Evolutionary conservation across 1,140 invertebrate species (phyloP).

Genomic region (Papilio machaon): DNA sequence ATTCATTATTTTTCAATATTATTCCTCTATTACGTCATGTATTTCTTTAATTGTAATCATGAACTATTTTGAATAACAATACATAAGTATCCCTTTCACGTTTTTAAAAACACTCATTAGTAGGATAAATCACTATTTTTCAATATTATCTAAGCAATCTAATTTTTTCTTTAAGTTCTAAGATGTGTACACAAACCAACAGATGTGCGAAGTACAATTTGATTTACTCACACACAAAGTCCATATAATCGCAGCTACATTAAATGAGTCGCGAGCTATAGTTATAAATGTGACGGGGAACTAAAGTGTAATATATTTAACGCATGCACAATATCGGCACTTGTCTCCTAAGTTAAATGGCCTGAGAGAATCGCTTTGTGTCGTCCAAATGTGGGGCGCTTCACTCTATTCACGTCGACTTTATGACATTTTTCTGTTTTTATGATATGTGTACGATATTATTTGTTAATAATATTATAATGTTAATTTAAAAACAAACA

Average conservation of each 20-base stretch:
- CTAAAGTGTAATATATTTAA: conserved; percentile 64
- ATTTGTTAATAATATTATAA: neutral
- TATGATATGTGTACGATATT: neutral
- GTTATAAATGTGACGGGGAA: conserved; percentile 63
- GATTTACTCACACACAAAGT: conserved; percentile 54
- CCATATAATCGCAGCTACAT: conserved; percentile 61
- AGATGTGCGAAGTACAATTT: conserved; percentile 62
- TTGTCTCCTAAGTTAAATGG: conserved; percentile 72
- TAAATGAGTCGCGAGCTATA: conserved; percentile 63
- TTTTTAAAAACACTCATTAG: too few species aligned
- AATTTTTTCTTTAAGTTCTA: neutral
- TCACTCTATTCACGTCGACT: conserved; percentile 10
- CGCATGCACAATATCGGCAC: conserved; percentile 64
- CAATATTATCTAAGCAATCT: too few species aligned
- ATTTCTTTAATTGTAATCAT: neutral
- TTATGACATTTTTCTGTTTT: neutral
- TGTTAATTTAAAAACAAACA: neutral
- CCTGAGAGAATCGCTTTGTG: conserved; percentile 54
- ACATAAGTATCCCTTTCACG: too few species aligned
- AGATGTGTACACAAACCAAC: conserved; percentile 29
- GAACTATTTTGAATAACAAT: neutral
- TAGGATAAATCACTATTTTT: neutral
- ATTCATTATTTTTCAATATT: too few species aligned
- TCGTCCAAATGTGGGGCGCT: conserved; percentile 54
- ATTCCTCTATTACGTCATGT: too few species aligned